phyloP scores from a whole-genome alignment of 2,888 invertebrate species.

The Chrysodeixis includens region DNA sequence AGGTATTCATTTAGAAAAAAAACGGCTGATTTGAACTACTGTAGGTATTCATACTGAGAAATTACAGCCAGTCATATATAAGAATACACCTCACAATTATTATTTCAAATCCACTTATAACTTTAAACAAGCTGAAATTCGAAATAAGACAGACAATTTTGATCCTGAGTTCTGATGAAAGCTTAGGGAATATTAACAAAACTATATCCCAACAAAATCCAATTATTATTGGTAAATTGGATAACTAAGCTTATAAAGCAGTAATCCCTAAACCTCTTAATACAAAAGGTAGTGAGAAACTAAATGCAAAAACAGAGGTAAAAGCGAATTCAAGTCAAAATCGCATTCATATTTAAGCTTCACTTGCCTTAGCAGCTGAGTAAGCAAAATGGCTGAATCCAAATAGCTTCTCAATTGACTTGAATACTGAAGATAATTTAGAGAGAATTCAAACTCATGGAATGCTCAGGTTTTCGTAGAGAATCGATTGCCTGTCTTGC shows the following conservation, averaged over 20 bases:
- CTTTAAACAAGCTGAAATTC: no score
- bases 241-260: neutral
- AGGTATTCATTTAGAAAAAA: no score
- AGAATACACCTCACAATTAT: no score
- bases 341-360: conserved; percentile 43
- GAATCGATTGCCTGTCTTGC: conserved; percentile 10
- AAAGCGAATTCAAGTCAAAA: conserved; percentile 32
- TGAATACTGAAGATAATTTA: conserved; percentile 38
- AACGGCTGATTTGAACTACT: no score
- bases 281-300: conserved; percentile 7
- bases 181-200: neutral
- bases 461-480: conserved; percentile 41
- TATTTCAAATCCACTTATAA: no score
- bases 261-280: conserved; percentile 17
- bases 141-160: no score
- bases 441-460: conserved; percentile 35
- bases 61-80: no score
- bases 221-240: neutral
- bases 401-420: conserved; percentile 46
- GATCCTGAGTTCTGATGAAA: neutral
- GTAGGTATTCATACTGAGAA: no score
- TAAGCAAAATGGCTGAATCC: conserved; percentile 45
- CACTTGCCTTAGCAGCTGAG: conserved; percentile 37
- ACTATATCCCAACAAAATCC: neutral
- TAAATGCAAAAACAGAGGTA: neutral